These are phyloP conservation scores for Silurus asotus DNA, from an alignment of 2,113 vertebrate species.

Conservation along the genomic window DNA sequence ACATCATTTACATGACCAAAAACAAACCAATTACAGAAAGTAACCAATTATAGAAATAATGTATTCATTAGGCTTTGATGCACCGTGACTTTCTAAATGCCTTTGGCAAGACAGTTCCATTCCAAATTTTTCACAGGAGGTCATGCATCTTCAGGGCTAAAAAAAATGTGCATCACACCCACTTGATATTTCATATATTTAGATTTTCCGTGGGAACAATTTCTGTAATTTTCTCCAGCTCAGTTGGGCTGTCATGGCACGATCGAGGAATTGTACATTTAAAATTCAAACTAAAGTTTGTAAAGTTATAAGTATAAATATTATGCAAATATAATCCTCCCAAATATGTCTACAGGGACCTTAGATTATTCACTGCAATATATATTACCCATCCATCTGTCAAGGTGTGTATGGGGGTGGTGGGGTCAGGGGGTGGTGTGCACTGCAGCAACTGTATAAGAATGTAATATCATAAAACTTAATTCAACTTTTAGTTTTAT, in stretches of 20 bases:
- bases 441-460: neutral
- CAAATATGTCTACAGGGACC: slow-evolving; percentile 1
- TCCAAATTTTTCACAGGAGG: slow-evolving; percentile 4
- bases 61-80: neutral
- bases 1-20: neutral
- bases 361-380: slow-evolving; percentile 28
- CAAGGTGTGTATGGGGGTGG: neutral
- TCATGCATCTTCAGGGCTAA: neutral
- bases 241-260: neutral
- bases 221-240: slow-evolving; percentile 4
- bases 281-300: slow-evolving; percentile 13
- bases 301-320: slow-evolving; percentile 22
- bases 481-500: neutral
- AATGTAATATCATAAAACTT: neutral
- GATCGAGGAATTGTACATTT: neutral
- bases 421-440: neutral
- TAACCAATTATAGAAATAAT: neutral
- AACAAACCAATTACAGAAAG: neutral
- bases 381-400: slow-evolving; percentile 24
- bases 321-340: slow-evolving; percentile 25
- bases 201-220: neutral
- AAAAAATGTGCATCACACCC: neutral
- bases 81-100: neutral
- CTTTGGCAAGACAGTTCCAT: neutral
- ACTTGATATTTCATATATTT: slow-evolving; percentile 24